Evolutionary conservation across 2,797 vertebrate species (phyloP).

Genomic region (Lutjanus campechanus): DNA sequence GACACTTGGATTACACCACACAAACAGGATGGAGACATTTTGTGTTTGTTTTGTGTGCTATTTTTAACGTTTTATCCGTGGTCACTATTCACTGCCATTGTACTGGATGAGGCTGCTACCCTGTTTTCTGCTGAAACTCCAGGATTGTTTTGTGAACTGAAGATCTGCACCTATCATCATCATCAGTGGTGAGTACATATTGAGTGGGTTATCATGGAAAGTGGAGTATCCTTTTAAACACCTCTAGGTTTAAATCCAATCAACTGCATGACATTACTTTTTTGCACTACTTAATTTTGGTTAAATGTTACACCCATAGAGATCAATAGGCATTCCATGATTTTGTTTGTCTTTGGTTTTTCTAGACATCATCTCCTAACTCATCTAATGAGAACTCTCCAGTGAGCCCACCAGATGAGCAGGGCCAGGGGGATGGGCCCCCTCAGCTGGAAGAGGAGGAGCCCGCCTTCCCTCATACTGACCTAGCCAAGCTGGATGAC

Average conservation of each 20-base stretch:
- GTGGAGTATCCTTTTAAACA: too few species aligned
- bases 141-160: too few species aligned
- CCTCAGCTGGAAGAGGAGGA: constrained; percentile 98
- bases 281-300: background rate
- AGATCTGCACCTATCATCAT: too few species aligned
- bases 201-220: too few species aligned
- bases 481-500: constrained; percentile 99
- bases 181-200: too few species aligned
- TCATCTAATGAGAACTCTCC: constrained; percentile 99
- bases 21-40: too few species aligned
- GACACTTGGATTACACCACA: too few species aligned
- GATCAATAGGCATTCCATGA: background rate
- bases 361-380: constrained; percentile 96
- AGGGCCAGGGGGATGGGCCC: constrained; percentile 92
- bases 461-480: constrained; percentile 98
- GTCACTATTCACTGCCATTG: too few species aligned
- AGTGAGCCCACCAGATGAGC: constrained; percentile 96
- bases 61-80: too few species aligned
- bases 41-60: too few species aligned
- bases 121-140: too few species aligned
- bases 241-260: background rate
- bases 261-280: background rate
- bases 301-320: background rate
- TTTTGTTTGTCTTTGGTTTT: constrained; percentile 24
- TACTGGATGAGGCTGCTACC: too few species aligned